Base-by-base conservation (phyloP, 2,113 vertebrate species). In the Amphiprion percula region DNA sequence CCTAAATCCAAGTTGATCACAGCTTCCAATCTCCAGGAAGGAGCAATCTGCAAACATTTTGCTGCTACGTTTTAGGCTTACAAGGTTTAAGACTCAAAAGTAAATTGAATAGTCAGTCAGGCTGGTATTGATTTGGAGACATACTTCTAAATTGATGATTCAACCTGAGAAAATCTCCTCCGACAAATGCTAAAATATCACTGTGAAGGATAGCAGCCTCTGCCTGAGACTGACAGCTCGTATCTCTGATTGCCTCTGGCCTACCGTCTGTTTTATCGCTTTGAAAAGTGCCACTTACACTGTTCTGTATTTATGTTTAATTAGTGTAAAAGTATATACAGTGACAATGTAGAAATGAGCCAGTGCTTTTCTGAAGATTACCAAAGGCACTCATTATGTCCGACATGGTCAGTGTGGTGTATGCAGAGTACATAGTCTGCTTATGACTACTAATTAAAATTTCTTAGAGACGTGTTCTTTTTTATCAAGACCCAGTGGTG, bases 391-490 rank as follows among this genome's bases (percentile, higher is more conserved):
- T 82, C 72, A 74, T 78, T 78, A 58, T 71, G 23, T 77, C n/a
- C 1, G 21, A 44, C 53, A 47, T 28, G 60, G 74, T 68, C 41
- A 65, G 50, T 15, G 62, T 26, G 65, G 49, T 53, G 8, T 53
- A 68, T 12, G 47, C 46, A 56, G 58, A 73, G 70, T 37, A 33
- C 79, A 70, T 14, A 67, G 70, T 16, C 68, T 68, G 63, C 30
- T 73, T 77, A 54, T 49, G 33, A 63, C 49, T 17, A 7, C 46
- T 77, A 79, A 89, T 86, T 79, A 74, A 37, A 76, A 61, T 73
- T 76, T 55, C 58, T 26, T 2, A 15, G 66, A 76, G 55, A 74
- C 19, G 24, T 52, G 3, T 46, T 67, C 19, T 72, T 44, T 33
- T 75, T 77, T 28, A 52, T 75, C 41, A 52, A 65, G 70, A 41